A percentile compares a stretch with the other conserved stretches of the same genome.
These are phyloP conservation scores for Nixonia krombeini DNA, from an alignment of 1,140 invertebrate genomes.

Conservation along the genomic window DNA sequence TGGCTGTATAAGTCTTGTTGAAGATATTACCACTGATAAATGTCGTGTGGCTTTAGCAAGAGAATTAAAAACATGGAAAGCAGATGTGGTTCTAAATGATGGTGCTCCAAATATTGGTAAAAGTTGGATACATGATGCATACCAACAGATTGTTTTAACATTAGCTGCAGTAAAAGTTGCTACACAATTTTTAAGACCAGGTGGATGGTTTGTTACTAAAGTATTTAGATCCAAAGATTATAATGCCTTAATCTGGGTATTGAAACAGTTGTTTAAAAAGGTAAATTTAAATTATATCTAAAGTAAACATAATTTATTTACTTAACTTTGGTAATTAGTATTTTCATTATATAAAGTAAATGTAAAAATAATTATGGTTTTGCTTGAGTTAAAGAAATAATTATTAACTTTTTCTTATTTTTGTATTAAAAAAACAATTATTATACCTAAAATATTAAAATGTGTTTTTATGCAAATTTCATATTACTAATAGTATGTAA, in stretches of 20 bases:
- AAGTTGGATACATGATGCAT: slow-evolving; percentile 98
- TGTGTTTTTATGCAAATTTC: too few relatives aligned
- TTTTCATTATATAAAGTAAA: too few relatives aligned
- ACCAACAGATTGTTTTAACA: slow-evolving; percentile 92
- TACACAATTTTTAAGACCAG: slow-evolving; percentile 90
- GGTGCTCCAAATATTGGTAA: slow-evolving; percentile 99
- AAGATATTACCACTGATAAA: slow-evolving; percentile 98
- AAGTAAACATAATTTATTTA: too few relatives aligned
- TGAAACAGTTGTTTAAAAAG: slow-evolving; percentile 93
- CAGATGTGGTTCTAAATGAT: slow-evolving; percentile 96
- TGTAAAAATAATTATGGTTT: too few relatives aligned
- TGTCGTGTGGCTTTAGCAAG: slow-evolving; percentile 83
- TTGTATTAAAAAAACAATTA: too few relatives aligned
- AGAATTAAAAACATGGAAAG: slow-evolving; percentile 96
- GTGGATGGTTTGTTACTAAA: slow-evolving; percentile 99
- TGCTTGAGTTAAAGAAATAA: too few relatives aligned
- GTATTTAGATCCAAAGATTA: slow-evolving; percentile 99
- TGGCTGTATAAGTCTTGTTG: slow-evolving; percentile 89
- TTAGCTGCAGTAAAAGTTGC: slow-evolving; percentile 94
- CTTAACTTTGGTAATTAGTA: too few relatives aligned
- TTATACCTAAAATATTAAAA: too few relatives aligned
- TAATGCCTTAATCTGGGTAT: slow-evolving; percentile 93
- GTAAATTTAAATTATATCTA: too few relatives aligned
- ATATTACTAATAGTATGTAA: too few relatives aligned
- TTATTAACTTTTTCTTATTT: too few relatives aligned